Evolutionary conservation across 92 coral and sea anemone genomes (phyloP).

Genomic region (Zoanthus gigantus): DNA sequence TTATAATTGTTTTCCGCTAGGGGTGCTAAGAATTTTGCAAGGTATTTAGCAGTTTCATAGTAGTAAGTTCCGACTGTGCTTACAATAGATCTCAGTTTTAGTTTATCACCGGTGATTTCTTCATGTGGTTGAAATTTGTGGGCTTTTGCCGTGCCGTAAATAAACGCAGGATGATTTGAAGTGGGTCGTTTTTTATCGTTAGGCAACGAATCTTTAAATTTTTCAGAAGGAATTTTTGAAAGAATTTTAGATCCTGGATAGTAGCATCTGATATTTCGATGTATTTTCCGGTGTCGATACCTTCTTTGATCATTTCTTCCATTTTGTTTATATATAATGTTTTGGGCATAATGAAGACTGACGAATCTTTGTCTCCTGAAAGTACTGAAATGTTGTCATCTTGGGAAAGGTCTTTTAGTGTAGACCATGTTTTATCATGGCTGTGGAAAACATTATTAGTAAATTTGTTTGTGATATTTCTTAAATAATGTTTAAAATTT

Average conservation of each 20-base stretch:
- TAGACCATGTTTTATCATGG: conserved; percentile 22
- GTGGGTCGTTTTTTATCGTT: conserved; percentile 20
- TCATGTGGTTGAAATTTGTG: conserved; percentile 29
- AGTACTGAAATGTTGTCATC: conserved; percentile 26
- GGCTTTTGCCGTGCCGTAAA: conserved; percentile 40
- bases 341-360: conserved; percentile 27
- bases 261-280: conserved; percentile 30
- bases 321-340: background rate
- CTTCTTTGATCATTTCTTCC: conserved; percentile 34
- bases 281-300: conserved; percentile 40
- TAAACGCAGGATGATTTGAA: conserved; percentile 48
- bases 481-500: conserved; percentile 27
- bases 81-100: conserved; percentile 48
- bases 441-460: conserved; percentile 31
- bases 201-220: conserved; percentile 42
- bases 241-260: conserved; percentile 24
- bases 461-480: conserved; percentile 27
- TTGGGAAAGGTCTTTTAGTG: background rate
- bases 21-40: background rate
- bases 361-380: conserved; percentile 39
- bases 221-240: conserved; percentile 36
- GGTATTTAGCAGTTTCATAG: background rate
- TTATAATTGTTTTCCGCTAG: background rate
- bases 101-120: conserved; percentile 37
- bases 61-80: conserved; percentile 31